phyloP scores from a whole-genome alignment of 2,113 vertebrate species.

The Elgaria multicarinata region DNA sequence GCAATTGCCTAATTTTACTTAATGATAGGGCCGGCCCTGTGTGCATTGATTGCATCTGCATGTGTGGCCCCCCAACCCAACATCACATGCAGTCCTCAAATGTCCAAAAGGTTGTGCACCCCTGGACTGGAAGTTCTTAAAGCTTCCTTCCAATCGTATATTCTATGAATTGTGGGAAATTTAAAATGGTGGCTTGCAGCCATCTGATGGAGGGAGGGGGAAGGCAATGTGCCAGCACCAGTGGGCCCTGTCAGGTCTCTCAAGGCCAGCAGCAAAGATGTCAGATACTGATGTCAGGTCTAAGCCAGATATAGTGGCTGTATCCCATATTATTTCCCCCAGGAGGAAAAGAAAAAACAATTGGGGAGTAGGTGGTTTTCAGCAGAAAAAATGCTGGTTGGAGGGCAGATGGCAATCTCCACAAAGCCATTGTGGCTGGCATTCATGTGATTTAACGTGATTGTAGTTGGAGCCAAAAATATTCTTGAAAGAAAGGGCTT shows the following conservation, averaged over 20 bases:
- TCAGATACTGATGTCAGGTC: background rate
- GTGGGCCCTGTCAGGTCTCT: too few relatives aligned
- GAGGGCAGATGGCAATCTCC: background rate
- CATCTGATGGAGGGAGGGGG: background rate
- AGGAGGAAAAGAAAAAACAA: background rate
- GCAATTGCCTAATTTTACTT: too few relatives aligned
- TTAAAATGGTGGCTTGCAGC: background rate
- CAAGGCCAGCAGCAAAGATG: background rate
- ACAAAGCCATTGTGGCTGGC: too few relatives aligned
- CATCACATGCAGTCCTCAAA: too few relatives aligned
- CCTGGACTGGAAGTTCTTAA: background rate
- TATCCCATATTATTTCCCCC: fast-evolving
- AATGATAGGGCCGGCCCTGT: too few relatives aligned
- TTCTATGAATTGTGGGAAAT: background rate
- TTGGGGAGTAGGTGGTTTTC: background rate
- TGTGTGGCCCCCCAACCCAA: too few relatives aligned
- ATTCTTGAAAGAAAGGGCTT: background rate
- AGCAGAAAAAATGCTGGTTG: background rate
- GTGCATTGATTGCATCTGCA: too few relatives aligned
- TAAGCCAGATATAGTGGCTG: background rate
- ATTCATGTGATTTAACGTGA: background rate
- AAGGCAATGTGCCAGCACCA: background rate
- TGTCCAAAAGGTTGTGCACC: too few relatives aligned
- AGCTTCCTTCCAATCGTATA: background rate
- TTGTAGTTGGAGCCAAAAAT: background rate